Evolutionary conservation across 23 tunicate genomes (phyloP).

Genomic region (Aplidium turbinatum): DNA sequence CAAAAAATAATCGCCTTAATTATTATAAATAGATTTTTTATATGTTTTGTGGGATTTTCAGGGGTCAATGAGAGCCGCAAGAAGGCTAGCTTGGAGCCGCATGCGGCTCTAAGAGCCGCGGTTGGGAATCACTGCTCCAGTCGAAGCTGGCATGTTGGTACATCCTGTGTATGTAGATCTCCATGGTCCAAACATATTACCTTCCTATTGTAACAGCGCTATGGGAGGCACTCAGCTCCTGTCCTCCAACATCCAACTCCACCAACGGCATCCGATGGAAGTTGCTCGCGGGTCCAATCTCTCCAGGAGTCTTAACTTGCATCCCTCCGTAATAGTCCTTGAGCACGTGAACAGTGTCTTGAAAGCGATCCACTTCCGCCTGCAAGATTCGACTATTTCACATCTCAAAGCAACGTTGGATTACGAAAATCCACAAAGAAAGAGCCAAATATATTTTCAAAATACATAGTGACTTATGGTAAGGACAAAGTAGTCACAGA

Average conservation of each 20-base stretch:
- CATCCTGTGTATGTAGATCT: no score
- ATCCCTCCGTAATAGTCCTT: slow-evolving; percentile 85
- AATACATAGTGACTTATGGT: not conserved
- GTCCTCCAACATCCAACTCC: slow-evolving; percentile 54
- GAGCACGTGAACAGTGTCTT: slow-evolving; percentile 65
- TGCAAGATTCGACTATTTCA: no score
- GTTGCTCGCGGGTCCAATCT: slow-evolving; percentile 31
- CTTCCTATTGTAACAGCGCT: slow-evolving; percentile 58
- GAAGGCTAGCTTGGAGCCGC: no score
- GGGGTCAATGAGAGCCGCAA: no score
- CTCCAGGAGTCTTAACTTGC: slow-evolving; percentile 62
- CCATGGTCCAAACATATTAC: no score
- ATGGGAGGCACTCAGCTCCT: slow-evolving; percentile 31
- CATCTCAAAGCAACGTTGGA: no score
- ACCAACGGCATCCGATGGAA: slow-evolving; percentile 67
- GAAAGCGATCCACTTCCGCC: slow-evolving; percentile 87
- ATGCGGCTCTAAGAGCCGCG: no score
- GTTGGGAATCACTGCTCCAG: no score
- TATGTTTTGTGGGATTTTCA: no score
- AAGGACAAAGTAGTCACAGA: not conserved
- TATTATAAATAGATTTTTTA: no score
- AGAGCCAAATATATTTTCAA: not conserved
- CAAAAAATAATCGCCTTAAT: no score
- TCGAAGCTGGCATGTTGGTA: no score
- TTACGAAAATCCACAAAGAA: not conserved